Evolutionary conservation across 1,140 invertebrate species (phyloP), one percentile per base, ranked within the genome.

Genomic region (Hyles euphorbiae): DNA sequence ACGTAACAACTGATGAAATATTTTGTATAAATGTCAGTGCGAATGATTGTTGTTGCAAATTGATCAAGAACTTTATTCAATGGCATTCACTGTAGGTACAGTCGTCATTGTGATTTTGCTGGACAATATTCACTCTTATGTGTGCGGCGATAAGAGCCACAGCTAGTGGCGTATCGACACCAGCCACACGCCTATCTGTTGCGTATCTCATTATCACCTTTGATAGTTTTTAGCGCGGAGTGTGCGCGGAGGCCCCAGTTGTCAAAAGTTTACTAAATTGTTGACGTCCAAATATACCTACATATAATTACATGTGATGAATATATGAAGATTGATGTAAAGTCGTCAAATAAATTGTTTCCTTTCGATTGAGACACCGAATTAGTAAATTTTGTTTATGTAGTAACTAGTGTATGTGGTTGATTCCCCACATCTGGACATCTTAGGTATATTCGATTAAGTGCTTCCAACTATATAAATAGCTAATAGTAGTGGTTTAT

Each of bases 161-260:
- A n/a, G 32, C 34, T 48, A 48, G 22, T 47, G 6, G 44, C 11
- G 9, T 34, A n/a, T 11, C 8, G 5, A n/a, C 44, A 11, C 12
- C 55, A 56, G 9, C 44, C 49, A 65, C 47, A 61, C 54, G 47
- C 59, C 33, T 61, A 56, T 61, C 60, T 65, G 60, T 68, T 71
- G 71, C 66, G 64, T 52, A 64, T 62, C 50, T 74, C 57, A 74
- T 74, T 74, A 74, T 71, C 71, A 74, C 70, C 67, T 72, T 49
- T 57, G 63, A 69, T 67, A 63, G 67, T 70, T 69, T 69, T 72
- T 72, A 67, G 67, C 67, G 51, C 52, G 55, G 56, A 44, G 34
- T 33, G 11, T 47, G 53, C 56, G 55, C 57, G 53, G 62, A 58
- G 64, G 57, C 67, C 65, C 67, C 62, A 57, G 55, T 43, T 56